Percentiles rank a stretch among this genome's conserved stretches.
phyloP scores from a whole-genome alignment of 2,113 vertebrate genomes.

The Ceuthmochares aereus region DNA sequence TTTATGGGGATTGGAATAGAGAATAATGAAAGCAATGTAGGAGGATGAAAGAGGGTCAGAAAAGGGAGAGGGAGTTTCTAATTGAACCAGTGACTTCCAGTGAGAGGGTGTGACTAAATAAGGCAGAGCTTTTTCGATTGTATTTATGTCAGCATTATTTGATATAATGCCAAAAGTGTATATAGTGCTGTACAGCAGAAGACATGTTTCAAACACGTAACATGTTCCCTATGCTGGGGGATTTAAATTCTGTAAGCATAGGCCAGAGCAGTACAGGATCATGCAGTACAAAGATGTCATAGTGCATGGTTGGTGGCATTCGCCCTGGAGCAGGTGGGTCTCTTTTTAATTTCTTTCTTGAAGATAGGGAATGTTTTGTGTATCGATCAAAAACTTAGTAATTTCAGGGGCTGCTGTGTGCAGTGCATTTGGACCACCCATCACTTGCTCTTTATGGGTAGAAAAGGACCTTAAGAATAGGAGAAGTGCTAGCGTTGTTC shows the following conservation, averaged over 20 bases:
- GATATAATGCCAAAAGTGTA: conserved; percentile 26
- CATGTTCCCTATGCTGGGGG: background rate
- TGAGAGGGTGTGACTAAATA: conserved; percentile 61
- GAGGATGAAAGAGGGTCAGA: conserved; percentile 61
- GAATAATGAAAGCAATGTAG: conserved; percentile 38
- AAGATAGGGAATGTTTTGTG: background rate
- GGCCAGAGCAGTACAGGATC: background rate
- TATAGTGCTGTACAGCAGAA: conserved; percentile 7
- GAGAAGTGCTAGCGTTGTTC: background rate
- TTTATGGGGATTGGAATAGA: conserved; percentile 35
- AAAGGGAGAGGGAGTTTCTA: conserved; percentile 59
- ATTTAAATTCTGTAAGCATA: background rate
- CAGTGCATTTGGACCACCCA: background rate
- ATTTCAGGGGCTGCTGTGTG: conserved; percentile 20
- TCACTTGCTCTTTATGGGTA: background rate
- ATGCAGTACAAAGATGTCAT: conserved; percentile 63
- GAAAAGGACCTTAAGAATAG: background rate
- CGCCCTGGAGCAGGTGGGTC: conserved; percentile 63
- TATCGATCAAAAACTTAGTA: background rate
- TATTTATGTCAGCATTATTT: conserved; percentile 56
- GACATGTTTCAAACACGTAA: background rate
- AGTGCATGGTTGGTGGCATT: conserved; percentile 39
- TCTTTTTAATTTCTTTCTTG: background rate
- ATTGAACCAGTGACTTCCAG: conserved; percentile 56
- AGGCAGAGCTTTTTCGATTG: conserved; percentile 26